Base-by-base conservation (phyloP, 2,888 invertebrate species). In the Metallyticus violacea region DNA sequence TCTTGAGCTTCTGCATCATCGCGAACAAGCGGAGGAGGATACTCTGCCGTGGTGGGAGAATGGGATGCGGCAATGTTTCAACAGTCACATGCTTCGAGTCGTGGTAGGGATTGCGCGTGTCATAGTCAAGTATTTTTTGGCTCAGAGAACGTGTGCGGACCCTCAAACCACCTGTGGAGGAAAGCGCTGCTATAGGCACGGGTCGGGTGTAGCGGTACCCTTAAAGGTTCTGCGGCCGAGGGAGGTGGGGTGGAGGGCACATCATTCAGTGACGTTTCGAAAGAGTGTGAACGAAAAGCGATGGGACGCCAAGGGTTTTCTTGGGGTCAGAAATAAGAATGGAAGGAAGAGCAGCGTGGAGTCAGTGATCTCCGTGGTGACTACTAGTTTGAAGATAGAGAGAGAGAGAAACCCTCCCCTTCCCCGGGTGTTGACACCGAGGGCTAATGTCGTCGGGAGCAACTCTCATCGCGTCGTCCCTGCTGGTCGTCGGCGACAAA, bases 401-500 rank as follows among this genome's bases (percentile, higher is more conserved):
- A 62, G 40, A 62, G 40, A 62, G 40, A 4, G 40, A 62, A 62
- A 9, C 15, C 40, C 22, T 22, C 40, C 22, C 40, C 40, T 15
- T 22, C 40, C 40, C 40, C 40, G 40, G 40, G 40, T 62, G 40
- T 22, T 62, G 40, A 62, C 40, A 62, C 40, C 40, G 40, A 62
- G 40, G 40, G 40, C 40, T 62, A 9, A 62, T 62, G 40, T 62
- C 40, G 40, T 62, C 40, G 15, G 40, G 40, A 62, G 40, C 40
- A 62, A 62, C 40, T 25, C 26, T 27, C 83, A 83, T 83, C 77
- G 77, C 83, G 83, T 26, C 77, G 83, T 77, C 83, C 26, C 26
- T 83, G 27, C 28, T 83, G 83, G 82, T 82, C 76, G 62, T 82
- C 82, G 82, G 62, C 15, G 82, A 82, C 26, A 82, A 76, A 62